Conservation (phyloP, 2,888 invertebrate genomes). For the Melieria picta region DNA sequence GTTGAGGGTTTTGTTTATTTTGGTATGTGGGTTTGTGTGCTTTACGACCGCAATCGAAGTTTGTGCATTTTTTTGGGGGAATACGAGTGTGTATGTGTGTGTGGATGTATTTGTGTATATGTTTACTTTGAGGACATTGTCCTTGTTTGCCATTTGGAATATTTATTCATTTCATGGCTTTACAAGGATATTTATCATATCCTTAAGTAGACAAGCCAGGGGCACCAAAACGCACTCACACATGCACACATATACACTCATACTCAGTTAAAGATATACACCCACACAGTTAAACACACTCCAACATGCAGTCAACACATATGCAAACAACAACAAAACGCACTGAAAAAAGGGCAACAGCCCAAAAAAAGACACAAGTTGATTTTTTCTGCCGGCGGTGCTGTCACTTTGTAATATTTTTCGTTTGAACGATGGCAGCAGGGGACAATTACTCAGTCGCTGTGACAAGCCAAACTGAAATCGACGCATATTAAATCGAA, state of each 20-base stretch:
- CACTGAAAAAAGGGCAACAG: too few relatives aligned
- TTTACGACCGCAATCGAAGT: not conserved
- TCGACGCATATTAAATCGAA: too few relatives aligned
- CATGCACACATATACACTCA: not conserved
- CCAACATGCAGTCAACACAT: too few relatives aligned
- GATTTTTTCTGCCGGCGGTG: too few relatives aligned
- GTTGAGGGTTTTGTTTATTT: not conserved
- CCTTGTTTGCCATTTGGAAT: conserved; percentile 45
- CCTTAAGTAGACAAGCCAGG: conserved; percentile 50
- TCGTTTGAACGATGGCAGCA: too few relatives aligned
- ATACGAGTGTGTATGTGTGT: not conserved
- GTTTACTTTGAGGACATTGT: conserved; percentile 40
- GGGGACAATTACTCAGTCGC: too few relatives aligned
- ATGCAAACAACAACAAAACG: too few relatives aligned
- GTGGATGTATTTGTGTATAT: conserved; percentile 1
- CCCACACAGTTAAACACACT: too few relatives aligned
- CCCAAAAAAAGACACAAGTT: too few relatives aligned
- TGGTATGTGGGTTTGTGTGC: not conserved
- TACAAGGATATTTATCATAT: conserved; percentile 58
- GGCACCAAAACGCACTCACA: conserved; percentile 48
- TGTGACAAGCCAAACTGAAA: too few relatives aligned
- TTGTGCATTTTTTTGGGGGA: conserved; percentile 8
- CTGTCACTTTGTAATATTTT: too few relatives aligned
- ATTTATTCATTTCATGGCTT: conserved; percentile 57
- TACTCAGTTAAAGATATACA: too few relatives aligned